Conservation (phyloP, 2,888 invertebrate species). For the Eristalis pertinax region DNA sequence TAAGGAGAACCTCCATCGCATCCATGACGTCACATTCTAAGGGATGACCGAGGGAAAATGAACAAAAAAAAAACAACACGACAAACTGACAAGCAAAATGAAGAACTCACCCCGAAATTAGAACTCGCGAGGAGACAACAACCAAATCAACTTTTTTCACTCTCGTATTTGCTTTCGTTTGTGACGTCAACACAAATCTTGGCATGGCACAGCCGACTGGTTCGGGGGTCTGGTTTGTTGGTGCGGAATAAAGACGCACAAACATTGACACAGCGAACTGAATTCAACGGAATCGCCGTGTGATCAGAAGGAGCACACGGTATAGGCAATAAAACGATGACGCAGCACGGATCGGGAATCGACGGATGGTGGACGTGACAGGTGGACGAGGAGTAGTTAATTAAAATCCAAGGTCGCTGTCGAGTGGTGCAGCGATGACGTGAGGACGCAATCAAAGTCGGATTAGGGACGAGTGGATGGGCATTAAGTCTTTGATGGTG, state of each 20-base stretch:
- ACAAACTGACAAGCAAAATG: not conserved
- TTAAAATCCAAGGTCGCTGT: conserved; percentile 33
- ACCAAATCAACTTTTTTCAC: not conserved
- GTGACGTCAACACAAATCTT: conserved; percentile 63
- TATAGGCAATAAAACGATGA: conserved; percentile 30
- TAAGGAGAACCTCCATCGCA: conserved; percentile 52
- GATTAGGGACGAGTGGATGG: not conserved
- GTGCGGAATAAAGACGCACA: not conserved
- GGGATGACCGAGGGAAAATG: conserved; percentile 19
- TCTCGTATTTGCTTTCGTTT: conserved; percentile 46
- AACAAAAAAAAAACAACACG: not conserved
- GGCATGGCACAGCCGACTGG: not conserved
- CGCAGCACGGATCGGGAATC: conserved; percentile 16
- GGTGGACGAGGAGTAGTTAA: conserved; percentile 12
- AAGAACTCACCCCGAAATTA: conserved; percentile 47
- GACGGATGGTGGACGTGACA: not conserved
- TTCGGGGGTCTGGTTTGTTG: not conserved
- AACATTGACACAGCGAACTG: conserved; percentile 13
- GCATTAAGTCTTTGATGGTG: not conserved
- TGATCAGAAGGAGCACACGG: not conserved
- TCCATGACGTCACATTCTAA: conserved; percentile 58
- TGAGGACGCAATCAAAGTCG: not conserved
- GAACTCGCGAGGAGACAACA: conserved; percentile 30
- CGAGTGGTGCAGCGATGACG: conserved; percentile 27
- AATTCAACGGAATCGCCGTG: not conserved